Conservation (phyloP, 1,140 invertebrate species). For the Tyrophagus putrescentiae region DNA sequence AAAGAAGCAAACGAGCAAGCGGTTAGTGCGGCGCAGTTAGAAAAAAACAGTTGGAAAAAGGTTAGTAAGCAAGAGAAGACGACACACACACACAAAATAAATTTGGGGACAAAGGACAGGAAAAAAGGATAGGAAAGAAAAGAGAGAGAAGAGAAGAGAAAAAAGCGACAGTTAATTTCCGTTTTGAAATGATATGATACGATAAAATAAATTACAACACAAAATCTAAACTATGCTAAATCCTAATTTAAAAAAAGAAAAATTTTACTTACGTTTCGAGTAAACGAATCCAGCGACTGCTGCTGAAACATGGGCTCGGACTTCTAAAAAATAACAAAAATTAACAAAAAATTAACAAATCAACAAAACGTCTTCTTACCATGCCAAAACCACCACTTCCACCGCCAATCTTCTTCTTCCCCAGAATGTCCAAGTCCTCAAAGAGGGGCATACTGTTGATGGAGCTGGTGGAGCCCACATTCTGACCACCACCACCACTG, state of each 20-base stretch:
- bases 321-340: background rate
- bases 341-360: background rate
- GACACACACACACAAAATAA: too few species aligned
- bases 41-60: too few species aligned
- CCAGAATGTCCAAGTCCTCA: slow-evolving; percentile 7
- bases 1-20: too few species aligned
- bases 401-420: background rate
- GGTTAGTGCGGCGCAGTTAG: too few species aligned
- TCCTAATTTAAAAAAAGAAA: background rate
- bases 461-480: background rate
- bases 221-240: background rate
- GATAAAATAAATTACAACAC: background rate
- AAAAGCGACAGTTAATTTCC: slow-evolving; percentile 1
- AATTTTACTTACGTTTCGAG: slow-evolving; percentile 5
- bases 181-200: too few species aligned
- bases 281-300: slow-evolving; percentile 2
- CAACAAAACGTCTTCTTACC: background rate
- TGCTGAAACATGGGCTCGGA: slow-evolving; percentile 1
- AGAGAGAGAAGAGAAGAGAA: background rate
- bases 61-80: too few species aligned
- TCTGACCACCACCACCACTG: background rate
- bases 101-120: too few species aligned
- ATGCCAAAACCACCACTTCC: background rate
- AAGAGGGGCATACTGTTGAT: slow-evolving; percentile 1
- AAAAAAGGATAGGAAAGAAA: background rate